A percentile compares a stretch with the other conserved stretches of the same genome.
Evolutionary conservation across 2,113 vertebrate species (phyloP).

Genomic region (Poeciliopsis retropinna): DNA sequence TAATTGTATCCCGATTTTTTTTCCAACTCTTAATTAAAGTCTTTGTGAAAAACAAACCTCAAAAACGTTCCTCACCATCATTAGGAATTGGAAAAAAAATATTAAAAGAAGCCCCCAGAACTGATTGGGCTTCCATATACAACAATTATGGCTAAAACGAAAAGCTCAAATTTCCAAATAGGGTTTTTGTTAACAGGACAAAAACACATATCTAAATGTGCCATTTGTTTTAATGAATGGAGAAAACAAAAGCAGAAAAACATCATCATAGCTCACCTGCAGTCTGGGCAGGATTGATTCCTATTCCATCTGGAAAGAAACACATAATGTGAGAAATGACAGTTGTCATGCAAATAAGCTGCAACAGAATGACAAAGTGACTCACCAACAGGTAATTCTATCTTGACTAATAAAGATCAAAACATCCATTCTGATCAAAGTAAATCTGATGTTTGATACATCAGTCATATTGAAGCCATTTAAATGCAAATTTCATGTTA

Average conservation of each 20-base stretch:
- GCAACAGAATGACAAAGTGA: slow-evolving; percentile 6
- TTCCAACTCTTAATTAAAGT: background rate
- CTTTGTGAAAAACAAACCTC: background rate
- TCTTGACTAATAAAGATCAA: slow-evolving; percentile 21
- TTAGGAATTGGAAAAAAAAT: background rate
- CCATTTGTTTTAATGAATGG: background rate
- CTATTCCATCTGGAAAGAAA: slow-evolving; percentile 77
- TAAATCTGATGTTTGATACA: slow-evolving; percentile 2
- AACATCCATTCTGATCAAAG: slow-evolving; percentile 13
- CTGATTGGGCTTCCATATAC: background rate
- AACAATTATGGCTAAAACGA: slow-evolving; percentile 2
- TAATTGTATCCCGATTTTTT: background rate
- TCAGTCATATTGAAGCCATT: slow-evolving; percentile 1
- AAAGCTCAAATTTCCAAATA: background rate
- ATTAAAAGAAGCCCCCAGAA: slow-evolving; percentile 7
- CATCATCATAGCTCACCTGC: slow-evolving; percentile 72
- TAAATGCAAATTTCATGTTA: background rate
- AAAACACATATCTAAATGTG: background rate
- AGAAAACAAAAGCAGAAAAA: background rate
- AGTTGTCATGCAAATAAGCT: slow-evolving; percentile 23
- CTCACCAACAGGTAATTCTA: slow-evolving; percentile 8
- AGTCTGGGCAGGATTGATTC: slow-evolving; percentile 83
- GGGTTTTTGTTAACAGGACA: background rate
- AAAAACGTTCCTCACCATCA: background rate
- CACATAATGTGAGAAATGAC: background rate